Conservation (phyloP, 35 echinoderm and acorn worm genomes). For the Diadema setosum region DNA sequence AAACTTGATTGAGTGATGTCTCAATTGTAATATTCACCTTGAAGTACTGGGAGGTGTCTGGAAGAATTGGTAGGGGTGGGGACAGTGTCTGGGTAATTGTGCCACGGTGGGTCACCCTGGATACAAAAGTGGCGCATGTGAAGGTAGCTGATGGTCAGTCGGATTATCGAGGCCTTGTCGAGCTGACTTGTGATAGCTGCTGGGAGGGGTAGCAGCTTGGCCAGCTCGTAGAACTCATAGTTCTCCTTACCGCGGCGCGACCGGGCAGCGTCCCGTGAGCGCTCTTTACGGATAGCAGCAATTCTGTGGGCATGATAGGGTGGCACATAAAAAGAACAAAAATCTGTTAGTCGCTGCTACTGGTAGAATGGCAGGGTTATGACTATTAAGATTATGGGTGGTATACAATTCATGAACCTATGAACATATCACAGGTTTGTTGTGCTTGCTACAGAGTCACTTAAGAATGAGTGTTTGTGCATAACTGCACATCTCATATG, state of each 20-base stretch:
- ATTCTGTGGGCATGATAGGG: slow-evolving; percentile 69
- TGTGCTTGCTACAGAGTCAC: too few species aligned
- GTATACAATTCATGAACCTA: too few species aligned
- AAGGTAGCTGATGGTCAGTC: slow-evolving; percentile 96
- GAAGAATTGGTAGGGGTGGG: neutral
- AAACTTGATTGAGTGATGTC: too few species aligned
- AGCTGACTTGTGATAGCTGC: slow-evolving; percentile 99
- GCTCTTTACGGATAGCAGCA: slow-evolving; percentile 88
- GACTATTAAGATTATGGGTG: too few species aligned
- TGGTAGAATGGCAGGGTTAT: too few species aligned
- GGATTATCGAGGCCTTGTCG: slow-evolving; percentile 97
- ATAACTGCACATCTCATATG: too few species aligned
- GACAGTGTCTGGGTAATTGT: slow-evolving; percentile 38
- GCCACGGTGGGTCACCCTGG: slow-evolving; percentile 96
- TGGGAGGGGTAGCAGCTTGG: slow-evolving; percentile 90
- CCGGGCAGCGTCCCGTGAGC: slow-evolving; percentile 91
- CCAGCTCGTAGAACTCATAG: slow-evolving; percentile 98
- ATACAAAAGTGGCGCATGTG: slow-evolving; percentile 78
- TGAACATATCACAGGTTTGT: too few species aligned
- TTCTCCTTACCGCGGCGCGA: slow-evolving; percentile 95
- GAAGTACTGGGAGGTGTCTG: slow-evolving; percentile 30
- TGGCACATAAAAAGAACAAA: too few species aligned
- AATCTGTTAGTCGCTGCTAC: too few species aligned
- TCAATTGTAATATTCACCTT: slow-evolving; percentile 37
- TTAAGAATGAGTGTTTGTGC: too few species aligned